Percentiles rank a stretch among this genome's conserved stretches.
These are phyloP conservation scores for Agrypnia vestita DNA, from an alignment of 1,140 invertebrate genomes.

Conservation along the genomic window DNA sequence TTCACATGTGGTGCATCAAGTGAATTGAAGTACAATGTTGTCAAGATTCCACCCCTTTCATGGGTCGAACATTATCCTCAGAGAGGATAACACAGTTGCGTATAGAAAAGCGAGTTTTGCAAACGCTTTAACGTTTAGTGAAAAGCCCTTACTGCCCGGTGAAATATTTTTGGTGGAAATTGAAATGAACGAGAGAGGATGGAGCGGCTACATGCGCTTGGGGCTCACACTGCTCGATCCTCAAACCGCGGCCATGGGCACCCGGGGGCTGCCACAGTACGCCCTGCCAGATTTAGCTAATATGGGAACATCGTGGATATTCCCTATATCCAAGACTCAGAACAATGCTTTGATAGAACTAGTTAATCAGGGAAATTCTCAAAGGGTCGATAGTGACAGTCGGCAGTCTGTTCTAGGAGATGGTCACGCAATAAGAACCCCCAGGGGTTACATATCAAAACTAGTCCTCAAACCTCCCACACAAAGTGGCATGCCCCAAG, in stretches of 20 bases:
- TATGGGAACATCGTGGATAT: slow-evolving; percentile 93
- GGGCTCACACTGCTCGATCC: slow-evolving; percentile 92
- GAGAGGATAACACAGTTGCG: slow-evolving; percentile 92
- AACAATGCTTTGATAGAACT: slow-evolving; percentile 79
- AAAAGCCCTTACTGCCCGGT: slow-evolving; percentile 88
- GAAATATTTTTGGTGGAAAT: slow-evolving; percentile 97
- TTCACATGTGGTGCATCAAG: not conserved
- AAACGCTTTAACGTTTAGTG: slow-evolving; percentile 94
- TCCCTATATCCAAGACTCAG: slow-evolving; percentile 90
- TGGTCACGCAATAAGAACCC: slow-evolving; percentile 82
- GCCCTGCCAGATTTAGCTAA: slow-evolving; percentile 92
- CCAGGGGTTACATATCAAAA: slow-evolving; percentile 84
- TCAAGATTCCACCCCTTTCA: slow-evolving; percentile 92
- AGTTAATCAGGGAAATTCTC: slow-evolving; percentile 58
- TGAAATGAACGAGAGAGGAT: slow-evolving; percentile 93
- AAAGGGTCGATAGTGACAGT: slow-evolving; percentile 59
- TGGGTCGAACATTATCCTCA: slow-evolving; percentile 90
- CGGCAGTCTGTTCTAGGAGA: slow-evolving; percentile 73
- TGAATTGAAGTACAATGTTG: slow-evolving; percentile 66
- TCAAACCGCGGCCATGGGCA: slow-evolving; percentile 74
- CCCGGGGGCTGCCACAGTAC: slow-evolving; percentile 85
- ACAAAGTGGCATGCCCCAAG: slow-evolving; percentile 66
- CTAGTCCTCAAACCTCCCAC: slow-evolving; percentile 64
- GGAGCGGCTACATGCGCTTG: slow-evolving; percentile 95
- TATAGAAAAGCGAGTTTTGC: slow-evolving; percentile 92